Conservation (phyloP, 2,113 vertebrate species). For the Balaenoptera acutorostrata region DNA sequence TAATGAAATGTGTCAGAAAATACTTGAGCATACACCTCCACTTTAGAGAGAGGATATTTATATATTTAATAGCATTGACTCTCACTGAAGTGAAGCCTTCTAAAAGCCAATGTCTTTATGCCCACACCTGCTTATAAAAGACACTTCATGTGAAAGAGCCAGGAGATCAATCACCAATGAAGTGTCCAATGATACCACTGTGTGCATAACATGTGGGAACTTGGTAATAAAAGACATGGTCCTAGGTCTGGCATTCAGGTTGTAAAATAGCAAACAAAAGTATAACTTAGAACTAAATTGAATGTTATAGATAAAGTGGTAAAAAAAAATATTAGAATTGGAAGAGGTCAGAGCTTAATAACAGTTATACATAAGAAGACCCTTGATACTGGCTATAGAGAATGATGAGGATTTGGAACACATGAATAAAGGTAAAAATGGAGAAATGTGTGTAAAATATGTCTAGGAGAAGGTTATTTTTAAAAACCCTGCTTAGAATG, state of each 20-base stretch:
- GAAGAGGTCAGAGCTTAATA: neutral
- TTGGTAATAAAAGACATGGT: neutral
- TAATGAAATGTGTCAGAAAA: conserved; percentile 3
- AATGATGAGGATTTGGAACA: neutral
- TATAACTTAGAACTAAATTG: neutral
- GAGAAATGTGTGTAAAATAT: neutral
- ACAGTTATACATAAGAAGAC: neutral
- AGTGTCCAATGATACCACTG: neutral
- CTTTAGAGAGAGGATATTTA: neutral
- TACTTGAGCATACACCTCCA: neutral
- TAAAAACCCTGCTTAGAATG: neutral
- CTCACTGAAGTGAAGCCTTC: neutral
- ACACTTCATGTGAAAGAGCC: neutral
- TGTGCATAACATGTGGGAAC: neutral
- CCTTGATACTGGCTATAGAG: neutral
- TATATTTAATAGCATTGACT: neutral
- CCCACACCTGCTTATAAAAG: neutral
- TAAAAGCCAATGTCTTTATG: neutral
- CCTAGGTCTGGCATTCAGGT: neutral
- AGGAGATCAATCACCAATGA: neutral
- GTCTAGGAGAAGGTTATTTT: neutral
- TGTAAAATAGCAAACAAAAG: conserved; percentile 8
- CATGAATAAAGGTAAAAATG: neutral
- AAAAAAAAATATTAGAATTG: neutral
- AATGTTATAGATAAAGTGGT: neutral